These are phyloP conservation scores for Apteryx owenii DNA, from an alignment of 2,113 vertebrate genomes.

Conservation along the genomic window DNA sequence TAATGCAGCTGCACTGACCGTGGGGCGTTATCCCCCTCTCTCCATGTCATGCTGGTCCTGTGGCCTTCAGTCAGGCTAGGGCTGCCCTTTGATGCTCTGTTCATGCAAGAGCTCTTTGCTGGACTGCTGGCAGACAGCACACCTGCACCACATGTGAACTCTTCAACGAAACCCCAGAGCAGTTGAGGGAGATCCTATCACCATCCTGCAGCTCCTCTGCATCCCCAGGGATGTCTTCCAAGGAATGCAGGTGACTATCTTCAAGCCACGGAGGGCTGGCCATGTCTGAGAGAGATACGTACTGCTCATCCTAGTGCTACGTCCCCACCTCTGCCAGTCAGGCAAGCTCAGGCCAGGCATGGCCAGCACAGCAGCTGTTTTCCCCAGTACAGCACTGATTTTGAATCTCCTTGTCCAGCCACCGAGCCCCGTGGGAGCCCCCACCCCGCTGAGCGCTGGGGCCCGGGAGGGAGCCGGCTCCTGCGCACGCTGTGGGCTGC, in stretches of 20 bases:
- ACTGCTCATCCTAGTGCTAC: neutral
- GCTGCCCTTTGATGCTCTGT: neutral
- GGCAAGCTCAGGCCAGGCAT: neutral
- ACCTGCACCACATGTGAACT: too few relatives aligned
- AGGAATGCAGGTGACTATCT: neutral
- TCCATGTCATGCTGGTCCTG: neutral
- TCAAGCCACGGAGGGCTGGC: too few relatives aligned
- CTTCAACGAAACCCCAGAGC: neutral
- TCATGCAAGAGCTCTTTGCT: neutral
- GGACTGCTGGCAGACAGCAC: neutral
- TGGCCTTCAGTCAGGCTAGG: too few relatives aligned
- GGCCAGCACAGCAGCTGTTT: rapidly evolving
- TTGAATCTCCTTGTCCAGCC: too few relatives aligned
- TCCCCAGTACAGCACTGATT: neutral
- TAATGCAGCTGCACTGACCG: rapidly evolving
- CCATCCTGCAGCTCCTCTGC: neutral
- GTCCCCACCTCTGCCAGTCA: neutral
- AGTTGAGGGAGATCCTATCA: neutral
- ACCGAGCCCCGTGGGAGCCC: too few relatives aligned
- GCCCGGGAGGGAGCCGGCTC: neutral
- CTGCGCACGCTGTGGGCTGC: rapidly evolving
- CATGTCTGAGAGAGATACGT: too few relatives aligned
- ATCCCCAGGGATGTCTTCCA: neutral
- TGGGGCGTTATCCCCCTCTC: neutral
- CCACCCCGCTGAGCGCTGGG: rapidly evolving